Base-by-base conservation (phyloP, 2,113 vertebrate genomes). In the Tympanuchus pallidicinctus region DNA sequence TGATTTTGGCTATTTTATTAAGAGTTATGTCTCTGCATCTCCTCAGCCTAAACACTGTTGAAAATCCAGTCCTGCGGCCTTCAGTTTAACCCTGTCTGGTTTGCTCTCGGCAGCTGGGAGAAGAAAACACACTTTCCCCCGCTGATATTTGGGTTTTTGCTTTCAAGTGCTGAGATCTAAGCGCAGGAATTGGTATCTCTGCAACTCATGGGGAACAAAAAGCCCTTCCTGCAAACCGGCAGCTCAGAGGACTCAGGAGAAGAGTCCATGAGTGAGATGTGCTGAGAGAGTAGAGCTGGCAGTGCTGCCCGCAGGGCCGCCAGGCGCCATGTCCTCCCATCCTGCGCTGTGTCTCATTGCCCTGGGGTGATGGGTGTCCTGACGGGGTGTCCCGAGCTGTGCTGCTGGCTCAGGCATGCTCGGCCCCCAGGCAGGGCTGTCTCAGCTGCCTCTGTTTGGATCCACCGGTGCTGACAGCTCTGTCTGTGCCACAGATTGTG, bases 11-110 rank as follows among this genome's bases (percentile, higher is more conserved):
- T 95, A 34, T 83, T 88, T 81, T 47, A n/a, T 75, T 52, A 24
- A 64, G n/a, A 94, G 86, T 92, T 96, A 74, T 93, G 92, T 90
- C 86, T 96, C 38, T 52, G 43, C 38, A 67, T 61, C 80, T 75
- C 65, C 77, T 63, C 28, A 95, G 47, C 25, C 93, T 86, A 95
- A 96, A 96, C 88, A 95, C 28, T 9, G 0, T n/a, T 70, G 65
- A 86, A 86, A 88, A 72, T 69, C 34, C 73, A 94, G 67, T 34
- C 42, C 42, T 10, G 13, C 1, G 6, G 80, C 76, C 61, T 81
- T 92, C 61, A 81, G 73, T 92, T 75, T 78, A 60, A 43, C 83
- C 32, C 38, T 52, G 21, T 60, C 56, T 88, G 34, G 38, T 81
- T 63, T 77, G 69, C 48, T 32, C 69, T 75, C 0, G 0, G 59